Base-by-base conservation (phyloP, 1,140 invertebrate genomes). In the Cydia pomonella region DNA sequence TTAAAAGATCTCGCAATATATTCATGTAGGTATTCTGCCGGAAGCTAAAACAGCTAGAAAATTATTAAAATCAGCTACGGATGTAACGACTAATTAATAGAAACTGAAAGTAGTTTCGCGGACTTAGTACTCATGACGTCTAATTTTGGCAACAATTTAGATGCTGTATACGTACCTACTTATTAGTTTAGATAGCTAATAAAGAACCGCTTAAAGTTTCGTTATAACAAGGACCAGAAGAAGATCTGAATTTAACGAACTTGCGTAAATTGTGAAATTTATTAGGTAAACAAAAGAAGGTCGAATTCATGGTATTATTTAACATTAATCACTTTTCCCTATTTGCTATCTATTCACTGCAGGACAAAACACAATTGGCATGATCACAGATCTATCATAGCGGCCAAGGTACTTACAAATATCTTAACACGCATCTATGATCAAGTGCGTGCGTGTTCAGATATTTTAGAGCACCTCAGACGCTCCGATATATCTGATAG, bases 51-150 rank as follows among this genome's bases (percentile, higher is more conserved):
- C 53, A 59, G 21, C 53, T 59, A 59, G 18, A 59, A 69, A 69
- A 69, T 33, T 12, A 66, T 2, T 16, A 33, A 69, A 38, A 69
- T 4, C 29, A 33, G 64, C 64, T 33, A 33, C 27, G 64, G 18
- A 33, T 38, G 64, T 33, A n/a, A 33, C 9, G 29, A 69, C 29
- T 69, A 69, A 69, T 69, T 69, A 69, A 69, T 21, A 69, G n/a
- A 69, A 69, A 69, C 18, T 69, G 64, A 41, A 38, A 69, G 64
- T 69, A 69, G n/a, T 18, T 59, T 53, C 44, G 27, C 21, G 64
- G 64, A 69, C 33, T 69, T 69, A 69, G 64, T 10, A 33, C 64
- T 18, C 13, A 9, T 69, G 64, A 38, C 53, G 53, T 59, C 2
- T 59, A 10, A n/a, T 69, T 69, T 73, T 73, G 72, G 72, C 72